phyloP scores from a whole-genome alignment of 2,797 vertebrate species.

The Sciurus vulgaris region DNA sequence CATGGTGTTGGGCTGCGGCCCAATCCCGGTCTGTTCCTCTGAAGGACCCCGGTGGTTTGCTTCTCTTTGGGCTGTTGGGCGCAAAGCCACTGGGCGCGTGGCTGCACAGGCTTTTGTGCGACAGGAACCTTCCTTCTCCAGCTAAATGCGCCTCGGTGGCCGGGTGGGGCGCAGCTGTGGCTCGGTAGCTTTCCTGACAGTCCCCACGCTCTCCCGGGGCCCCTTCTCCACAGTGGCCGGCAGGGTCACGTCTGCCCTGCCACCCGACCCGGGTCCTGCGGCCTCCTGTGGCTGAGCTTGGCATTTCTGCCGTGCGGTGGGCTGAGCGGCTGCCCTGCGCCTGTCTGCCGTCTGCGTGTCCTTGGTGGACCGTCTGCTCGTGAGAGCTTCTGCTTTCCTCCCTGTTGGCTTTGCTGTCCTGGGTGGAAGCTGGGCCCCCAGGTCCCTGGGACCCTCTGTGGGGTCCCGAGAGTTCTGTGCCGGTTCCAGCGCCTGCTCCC shows the following conservation, averaged over 20 bases:
- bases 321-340: background rate
- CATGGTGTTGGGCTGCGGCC: no score
- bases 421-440: no score
- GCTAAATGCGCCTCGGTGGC: no score
- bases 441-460: no score
- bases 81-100: background rate
- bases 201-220: rapidly evolving
- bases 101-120: background rate
- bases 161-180: background rate
- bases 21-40: no score
- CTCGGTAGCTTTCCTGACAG: background rate
- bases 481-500: rapidly evolving
- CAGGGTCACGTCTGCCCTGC: no score
- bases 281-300: background rate
- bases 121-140: no score
- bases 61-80: no score
- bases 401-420: no score
- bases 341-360: no score
- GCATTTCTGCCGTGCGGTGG: background rate
- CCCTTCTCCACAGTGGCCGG: no score
- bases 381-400: background rate
- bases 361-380: background rate
- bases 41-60: no score
- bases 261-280: background rate
- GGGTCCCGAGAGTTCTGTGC: background rate